Conservation (phyloP, 2,113 vertebrate species). For the Syngnathus typhle region DNA sequence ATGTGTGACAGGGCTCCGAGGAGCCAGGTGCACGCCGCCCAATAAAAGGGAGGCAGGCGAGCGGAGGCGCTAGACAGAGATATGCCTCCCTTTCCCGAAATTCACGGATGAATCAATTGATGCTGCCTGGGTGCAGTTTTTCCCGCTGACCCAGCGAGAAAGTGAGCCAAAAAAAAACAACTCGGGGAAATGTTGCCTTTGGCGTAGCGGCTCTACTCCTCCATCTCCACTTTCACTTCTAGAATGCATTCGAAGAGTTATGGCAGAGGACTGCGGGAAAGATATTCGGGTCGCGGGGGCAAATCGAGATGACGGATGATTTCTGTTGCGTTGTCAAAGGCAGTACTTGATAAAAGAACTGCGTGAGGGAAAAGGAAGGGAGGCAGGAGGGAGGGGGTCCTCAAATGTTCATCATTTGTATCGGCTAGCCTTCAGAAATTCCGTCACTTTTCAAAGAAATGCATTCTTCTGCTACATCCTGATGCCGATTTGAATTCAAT, state of each 20-base stretch:
- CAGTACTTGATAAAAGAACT: constrained; percentile 55
- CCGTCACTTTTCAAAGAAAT: background rate
- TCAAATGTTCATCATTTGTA: constrained; percentile 30
- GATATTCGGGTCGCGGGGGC: constrained; percentile 56
- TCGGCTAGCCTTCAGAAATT: background rate
- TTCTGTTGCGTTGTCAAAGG: constrained; percentile 55
- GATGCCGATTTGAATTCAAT: too few relatives aligned
- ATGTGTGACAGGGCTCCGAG: constrained; percentile 57
- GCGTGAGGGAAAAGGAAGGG: constrained; percentile 40
- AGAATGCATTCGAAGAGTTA: constrained; percentile 60
- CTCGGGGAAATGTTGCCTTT: constrained; percentile 38
- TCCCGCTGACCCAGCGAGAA: constrained; percentile 63
- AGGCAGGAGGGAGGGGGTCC: constrained; percentile 7
- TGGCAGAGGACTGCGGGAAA: constrained; percentile 56
- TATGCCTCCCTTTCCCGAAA: constrained; percentile 57
- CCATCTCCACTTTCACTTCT: constrained; percentile 14
- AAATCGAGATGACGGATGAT: constrained; percentile 64
- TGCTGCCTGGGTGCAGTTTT: constrained; percentile 63
- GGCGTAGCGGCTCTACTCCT: constrained; percentile 50
- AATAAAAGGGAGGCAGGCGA: constrained; percentile 40
- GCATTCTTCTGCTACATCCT: background rate
- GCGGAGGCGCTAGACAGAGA: constrained; percentile 30
- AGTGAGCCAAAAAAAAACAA: background rate
- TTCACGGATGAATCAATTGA: constrained; percentile 64
- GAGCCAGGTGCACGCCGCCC: constrained; percentile 43